These are phyloP conservation scores for Monochamus saltuarius DNA, from an alignment of 1,140 invertebrate genomes.

Conservation along the genomic window DNA sequence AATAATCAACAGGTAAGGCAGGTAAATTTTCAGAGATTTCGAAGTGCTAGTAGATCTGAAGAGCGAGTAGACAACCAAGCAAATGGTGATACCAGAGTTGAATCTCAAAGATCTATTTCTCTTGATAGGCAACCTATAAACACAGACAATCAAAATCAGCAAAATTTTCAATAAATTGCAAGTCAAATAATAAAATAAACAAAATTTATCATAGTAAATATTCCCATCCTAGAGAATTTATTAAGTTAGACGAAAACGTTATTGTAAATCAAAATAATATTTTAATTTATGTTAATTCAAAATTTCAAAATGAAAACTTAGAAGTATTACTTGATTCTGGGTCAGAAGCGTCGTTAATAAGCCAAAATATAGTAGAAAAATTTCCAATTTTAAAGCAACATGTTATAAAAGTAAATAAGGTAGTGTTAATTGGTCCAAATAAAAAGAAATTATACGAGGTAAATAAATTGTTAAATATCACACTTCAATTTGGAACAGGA, in stretches of 20 bases:
- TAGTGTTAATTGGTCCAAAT: no score
- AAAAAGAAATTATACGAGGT: no score
- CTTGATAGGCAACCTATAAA: no score
- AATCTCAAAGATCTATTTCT: background rate
- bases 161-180: background rate
- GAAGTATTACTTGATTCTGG: background rate
- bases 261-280: background rate
- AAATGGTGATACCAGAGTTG: background rate
- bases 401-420: no score
- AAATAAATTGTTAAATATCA: no score
- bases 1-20: background rate
- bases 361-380: background rate
- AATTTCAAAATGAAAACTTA: conserved; percentile 1
- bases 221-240: conserved; percentile 5
- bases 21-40: background rate
- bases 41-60: background rate
- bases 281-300: background rate
- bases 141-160: background rate
- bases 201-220: background rate
- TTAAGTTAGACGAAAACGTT: background rate
- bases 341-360: background rate
- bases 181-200: background rate
- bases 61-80: background rate
- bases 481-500: no score
- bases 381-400: no score